These are phyloP conservation scores for Galaxias olidus DNA, from an alignment of 2,797 vertebrate species.

Conservation along the genomic window DNA sequence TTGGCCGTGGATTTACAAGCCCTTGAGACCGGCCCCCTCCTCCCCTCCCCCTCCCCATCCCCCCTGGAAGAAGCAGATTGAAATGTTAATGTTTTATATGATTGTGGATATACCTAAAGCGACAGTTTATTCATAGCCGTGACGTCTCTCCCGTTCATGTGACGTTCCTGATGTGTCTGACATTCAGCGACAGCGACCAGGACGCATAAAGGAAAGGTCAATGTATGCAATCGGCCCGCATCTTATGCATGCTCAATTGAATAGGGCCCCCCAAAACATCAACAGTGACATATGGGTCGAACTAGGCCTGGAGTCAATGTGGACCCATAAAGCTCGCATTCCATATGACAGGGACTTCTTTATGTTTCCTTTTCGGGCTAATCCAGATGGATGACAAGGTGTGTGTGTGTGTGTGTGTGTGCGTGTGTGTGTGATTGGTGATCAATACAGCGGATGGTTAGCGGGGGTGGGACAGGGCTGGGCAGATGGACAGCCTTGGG, in stretches of 20 bases:
- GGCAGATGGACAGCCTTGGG: neutral
- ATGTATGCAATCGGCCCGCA: neutral
- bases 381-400: neutral
- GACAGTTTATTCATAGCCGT: neutral
- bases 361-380: neutral
- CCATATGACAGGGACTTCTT: neutral
- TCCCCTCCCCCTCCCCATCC: neutral
- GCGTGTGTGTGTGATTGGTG: neutral
- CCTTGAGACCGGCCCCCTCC: neutral
- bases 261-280: neutral
- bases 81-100: neutral
- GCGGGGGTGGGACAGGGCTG: neutral
- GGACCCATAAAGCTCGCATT: neutral
- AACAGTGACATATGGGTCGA: neutral
- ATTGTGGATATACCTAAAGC: neutral
- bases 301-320: neutral
- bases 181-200: neutral
- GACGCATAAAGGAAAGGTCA: slow-evolving; percentile 1
- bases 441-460: neutral
- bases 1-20: slow-evolving; percentile 12
- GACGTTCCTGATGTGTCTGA: neutral
- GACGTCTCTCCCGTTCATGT: too few relatives aligned
- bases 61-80: neutral
- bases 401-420: neutral
- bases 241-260: neutral